These are phyloP conservation scores for Corythucha ciliata DNA, from an alignment of 2,888 invertebrate species.

Conservation along the genomic window DNA sequence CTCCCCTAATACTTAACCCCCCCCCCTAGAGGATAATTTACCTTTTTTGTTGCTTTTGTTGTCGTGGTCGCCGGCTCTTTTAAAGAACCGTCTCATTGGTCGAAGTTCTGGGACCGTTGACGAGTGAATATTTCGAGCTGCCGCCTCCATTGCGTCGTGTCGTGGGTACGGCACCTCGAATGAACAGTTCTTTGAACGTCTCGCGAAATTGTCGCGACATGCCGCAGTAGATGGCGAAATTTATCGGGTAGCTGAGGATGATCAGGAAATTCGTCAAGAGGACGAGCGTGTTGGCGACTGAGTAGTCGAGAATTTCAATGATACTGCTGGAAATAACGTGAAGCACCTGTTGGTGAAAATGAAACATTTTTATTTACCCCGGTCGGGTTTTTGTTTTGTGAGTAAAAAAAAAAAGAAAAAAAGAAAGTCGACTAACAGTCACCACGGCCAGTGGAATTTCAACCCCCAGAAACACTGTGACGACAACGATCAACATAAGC, in stretches of 20 bases:
- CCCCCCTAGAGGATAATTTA: too few species aligned
- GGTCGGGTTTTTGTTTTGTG: not conserved
- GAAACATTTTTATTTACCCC: not conserved
- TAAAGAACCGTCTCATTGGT: constrained; percentile 76
- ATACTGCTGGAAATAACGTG: constrained; percentile 71
- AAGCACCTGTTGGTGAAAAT: constrained; percentile 44
- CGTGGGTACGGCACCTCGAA: constrained; percentile 49
- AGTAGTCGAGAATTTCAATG: constrained; percentile 63
- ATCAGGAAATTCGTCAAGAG: constrained; percentile 84
- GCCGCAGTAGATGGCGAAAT: constrained; percentile 92
- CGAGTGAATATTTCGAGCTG: constrained; percentile 68
- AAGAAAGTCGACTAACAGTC: constrained; percentile 43
- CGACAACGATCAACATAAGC: constrained; percentile 77
- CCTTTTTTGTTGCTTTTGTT: too few species aligned
- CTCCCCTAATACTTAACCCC: too few species aligned
- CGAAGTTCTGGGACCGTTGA: constrained; percentile 71
- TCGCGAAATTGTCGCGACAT: constrained; percentile 92
- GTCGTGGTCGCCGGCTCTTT: too few species aligned
- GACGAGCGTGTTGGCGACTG: constrained; percentile 66
- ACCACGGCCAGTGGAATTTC: constrained; percentile 78
- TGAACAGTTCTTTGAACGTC: constrained; percentile 79
- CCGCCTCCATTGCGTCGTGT: constrained; percentile 56
- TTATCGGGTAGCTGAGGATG: constrained; percentile 81
- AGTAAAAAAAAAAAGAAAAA: not conserved
- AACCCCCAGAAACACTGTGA: constrained; percentile 70